A percentile compares a stretch with the other conserved stretches of the same genome.
Conservation (phyloP, 2,797 vertebrate species). For the Synanceia verrucosa region DNA sequence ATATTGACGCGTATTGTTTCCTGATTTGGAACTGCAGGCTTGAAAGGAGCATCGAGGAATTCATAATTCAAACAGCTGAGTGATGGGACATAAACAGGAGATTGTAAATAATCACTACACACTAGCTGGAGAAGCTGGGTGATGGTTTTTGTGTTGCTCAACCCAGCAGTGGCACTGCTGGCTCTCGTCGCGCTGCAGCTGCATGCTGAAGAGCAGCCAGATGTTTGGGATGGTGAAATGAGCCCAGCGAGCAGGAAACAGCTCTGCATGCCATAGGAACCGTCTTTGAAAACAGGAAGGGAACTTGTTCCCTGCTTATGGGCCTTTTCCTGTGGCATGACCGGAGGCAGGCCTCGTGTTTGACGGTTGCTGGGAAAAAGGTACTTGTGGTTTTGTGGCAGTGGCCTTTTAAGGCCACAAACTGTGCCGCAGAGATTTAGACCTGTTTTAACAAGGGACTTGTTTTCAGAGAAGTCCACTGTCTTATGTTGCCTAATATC, state of each 20-base stretch:
- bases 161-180: slow-evolving; percentile 69
- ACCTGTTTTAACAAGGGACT: slow-evolving; percentile 25
- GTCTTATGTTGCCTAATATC: not conserved
- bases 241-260: slow-evolving; percentile 84
- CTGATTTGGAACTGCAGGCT: slow-evolving; percentile 51
- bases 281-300: slow-evolving; percentile 96
- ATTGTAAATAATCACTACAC: not conserved
- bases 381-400: slow-evolving; percentile 79
- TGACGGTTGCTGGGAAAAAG: slow-evolving; percentile 85
- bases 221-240: slow-evolving; percentile 84
- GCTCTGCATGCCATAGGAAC: slow-evolving; percentile 86
- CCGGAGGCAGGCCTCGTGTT: slow-evolving; percentile 76
- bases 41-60: slow-evolving; percentile 35
- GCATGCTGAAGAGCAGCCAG: slow-evolving; percentile 82
- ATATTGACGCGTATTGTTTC: slow-evolving; percentile 58
- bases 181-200: slow-evolving; percentile 73
- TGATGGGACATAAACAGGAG: slow-evolving; percentile 15
- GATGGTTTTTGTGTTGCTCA: slow-evolving; percentile 63
- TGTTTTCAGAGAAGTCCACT: slow-evolving; percentile 17
- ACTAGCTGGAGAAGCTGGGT: slow-evolving; percentile 3
- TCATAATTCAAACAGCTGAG: slow-evolving; percentile 33
- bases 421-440: slow-evolving; percentile 29
- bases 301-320: slow-evolving; percentile 88
- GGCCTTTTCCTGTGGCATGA: slow-evolving; percentile 93
- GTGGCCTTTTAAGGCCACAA: slow-evolving; percentile 79